These are phyloP conservation scores for Diabrotica balteata DNA, from an alignment of 2,888 invertebrate genomes.

Conservation along the genomic window DNA sequence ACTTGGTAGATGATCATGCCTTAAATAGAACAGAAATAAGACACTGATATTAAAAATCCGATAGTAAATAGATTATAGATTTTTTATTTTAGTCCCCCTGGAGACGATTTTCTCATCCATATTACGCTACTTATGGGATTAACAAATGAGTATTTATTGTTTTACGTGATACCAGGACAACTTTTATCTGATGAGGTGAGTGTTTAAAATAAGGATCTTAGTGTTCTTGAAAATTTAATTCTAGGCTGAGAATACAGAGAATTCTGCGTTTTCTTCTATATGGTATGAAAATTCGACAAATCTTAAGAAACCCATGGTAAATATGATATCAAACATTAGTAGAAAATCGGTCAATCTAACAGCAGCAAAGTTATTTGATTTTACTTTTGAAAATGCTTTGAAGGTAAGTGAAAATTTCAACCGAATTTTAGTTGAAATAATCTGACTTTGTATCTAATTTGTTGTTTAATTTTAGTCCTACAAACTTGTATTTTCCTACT, in stretches of 20 bases:
- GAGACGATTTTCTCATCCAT: too few relatives aligned
- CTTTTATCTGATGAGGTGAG: background rate
- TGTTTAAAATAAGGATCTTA: background rate
- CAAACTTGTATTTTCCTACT: too few relatives aligned
- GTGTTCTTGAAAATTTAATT: background rate
- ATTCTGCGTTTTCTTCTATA: background rate
- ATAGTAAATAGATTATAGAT: too few relatives aligned
- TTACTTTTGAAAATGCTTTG: background rate
- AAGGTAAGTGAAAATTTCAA: background rate
- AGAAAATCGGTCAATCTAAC: background rate
- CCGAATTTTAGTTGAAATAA: too few relatives aligned
- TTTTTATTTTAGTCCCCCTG: background rate
- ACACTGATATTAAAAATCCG: too few relatives aligned
- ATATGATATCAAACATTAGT: background rate
- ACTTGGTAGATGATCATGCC: too few relatives aligned
- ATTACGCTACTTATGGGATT: too few relatives aligned
- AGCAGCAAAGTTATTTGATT: background rate
- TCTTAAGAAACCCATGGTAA: background rate
- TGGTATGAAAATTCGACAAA: background rate
- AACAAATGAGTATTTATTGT: too few relatives aligned
- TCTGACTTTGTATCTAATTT: too few relatives aligned
- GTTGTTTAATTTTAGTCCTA: too few relatives aligned
- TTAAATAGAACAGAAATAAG: too few relatives aligned
- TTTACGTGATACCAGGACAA: background rate
- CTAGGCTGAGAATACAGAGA: background rate